phyloP scores from a whole-genome alignment of 2,113 vertebrate species.

The Zapus hudsonius region DNA sequence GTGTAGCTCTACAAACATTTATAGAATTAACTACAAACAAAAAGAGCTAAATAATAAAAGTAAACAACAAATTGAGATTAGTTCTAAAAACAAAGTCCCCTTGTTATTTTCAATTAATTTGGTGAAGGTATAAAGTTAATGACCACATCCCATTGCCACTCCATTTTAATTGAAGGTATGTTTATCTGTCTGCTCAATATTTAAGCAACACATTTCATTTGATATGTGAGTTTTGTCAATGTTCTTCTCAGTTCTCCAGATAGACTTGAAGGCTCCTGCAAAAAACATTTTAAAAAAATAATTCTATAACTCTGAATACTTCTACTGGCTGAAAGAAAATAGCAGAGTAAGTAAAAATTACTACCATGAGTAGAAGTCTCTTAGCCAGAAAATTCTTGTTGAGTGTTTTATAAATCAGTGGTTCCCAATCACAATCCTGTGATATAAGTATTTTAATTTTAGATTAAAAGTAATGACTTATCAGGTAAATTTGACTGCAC shows the following conservation, averaged over 20 bases:
- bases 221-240: background rate
- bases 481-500: background rate
- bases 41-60: background rate
- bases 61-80: background rate
- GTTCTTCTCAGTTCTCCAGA: background rate
- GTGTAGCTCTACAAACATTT: background rate
- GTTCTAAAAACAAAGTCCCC: background rate
- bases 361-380: background rate
- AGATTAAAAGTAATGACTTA: background rate
- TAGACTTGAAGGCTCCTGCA: background rate
- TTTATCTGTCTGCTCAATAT: background rate
- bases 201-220: background rate
- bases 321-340: background rate
- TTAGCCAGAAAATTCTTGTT: background rate
- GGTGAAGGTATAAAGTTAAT: background rate
- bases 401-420: background rate
- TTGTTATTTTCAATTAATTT: background rate
- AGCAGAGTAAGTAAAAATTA: background rate
- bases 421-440: background rate
- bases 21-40: background rate
- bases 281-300: background rate
- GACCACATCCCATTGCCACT: background rate
- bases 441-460: background rate
- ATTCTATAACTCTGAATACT: background rate
- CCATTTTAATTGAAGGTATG: background rate